These are phyloP conservation scores for Drosophila azteca DNA, from an alignment of 1,140 invertebrate species.

Conservation along the genomic window DNA sequence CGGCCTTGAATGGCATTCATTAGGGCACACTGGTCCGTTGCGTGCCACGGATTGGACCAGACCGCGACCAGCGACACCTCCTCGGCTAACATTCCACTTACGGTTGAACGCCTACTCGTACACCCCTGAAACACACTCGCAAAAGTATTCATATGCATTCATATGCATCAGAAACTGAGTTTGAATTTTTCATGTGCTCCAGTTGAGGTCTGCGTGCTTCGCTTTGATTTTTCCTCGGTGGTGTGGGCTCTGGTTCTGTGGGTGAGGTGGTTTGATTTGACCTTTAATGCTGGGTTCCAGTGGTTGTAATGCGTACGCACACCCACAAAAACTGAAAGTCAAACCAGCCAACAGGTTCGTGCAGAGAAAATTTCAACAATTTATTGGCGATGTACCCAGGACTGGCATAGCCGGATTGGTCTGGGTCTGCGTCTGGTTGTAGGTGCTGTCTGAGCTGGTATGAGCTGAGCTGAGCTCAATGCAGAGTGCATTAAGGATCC, in stretches of 20 bases:
- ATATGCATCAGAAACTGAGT: conserved; percentile 13
- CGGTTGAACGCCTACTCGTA: too few species aligned
- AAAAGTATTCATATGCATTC: too few species aligned
- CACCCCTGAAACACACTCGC: too few species aligned
- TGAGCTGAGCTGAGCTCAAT: conserved; percentile 1
- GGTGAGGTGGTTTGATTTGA: not conserved
- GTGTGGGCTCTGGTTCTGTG: too few species aligned
- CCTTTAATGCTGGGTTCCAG: conserved; percentile 16
- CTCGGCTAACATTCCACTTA: not conserved
- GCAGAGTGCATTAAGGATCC: not conserved
- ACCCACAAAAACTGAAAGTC: not conserved
- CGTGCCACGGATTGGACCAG: not conserved
- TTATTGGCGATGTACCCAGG: not conserved
- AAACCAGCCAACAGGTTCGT: not conserved
- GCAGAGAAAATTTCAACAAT: too few species aligned
- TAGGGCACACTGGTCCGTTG: not conserved
- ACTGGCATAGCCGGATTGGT: not conserved
- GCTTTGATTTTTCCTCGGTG: not conserved
- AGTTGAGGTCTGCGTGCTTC: not conserved
- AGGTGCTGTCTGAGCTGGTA: not conserved
- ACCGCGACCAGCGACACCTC: not conserved
- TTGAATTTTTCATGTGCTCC: conserved; percentile 39
- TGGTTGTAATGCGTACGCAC: conserved; percentile 10
- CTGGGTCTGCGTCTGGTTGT: not conserved
- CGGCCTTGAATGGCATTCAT: not conserved